Percentiles rank a stretch among this genome's conserved stretches.
Evolutionary conservation across 2,113 vertebrate species (phyloP).

Genomic region (Lanius collurio): DNA sequence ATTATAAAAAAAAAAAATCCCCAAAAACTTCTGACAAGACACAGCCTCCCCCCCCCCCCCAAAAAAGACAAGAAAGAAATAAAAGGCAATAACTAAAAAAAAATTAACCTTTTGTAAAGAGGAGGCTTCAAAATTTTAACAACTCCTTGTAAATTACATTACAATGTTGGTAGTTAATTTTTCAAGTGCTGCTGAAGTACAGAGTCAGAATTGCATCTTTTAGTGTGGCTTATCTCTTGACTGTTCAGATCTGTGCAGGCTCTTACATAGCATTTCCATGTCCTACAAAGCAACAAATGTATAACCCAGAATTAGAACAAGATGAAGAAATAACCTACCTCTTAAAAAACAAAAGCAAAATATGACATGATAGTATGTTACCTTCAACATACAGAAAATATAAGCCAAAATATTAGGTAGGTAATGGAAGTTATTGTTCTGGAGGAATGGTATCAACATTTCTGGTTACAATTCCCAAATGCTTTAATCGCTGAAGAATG

Average conservation of each 20-base stretch:
- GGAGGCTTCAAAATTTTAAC: neutral
- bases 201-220: neutral
- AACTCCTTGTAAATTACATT: neutral
- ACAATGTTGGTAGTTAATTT: neutral
- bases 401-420: neutral
- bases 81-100: neutral
- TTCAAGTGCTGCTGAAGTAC: neutral
- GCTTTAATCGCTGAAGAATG: neutral
- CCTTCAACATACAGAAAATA: neutral
- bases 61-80: neutral
- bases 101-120: neutral
- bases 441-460: neutral
- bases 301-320: neutral
- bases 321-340: neutral
- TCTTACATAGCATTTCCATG: neutral
- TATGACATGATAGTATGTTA: neutral
- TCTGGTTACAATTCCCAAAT: slow-evolving; percentile 9
- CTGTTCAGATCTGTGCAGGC: neutral
- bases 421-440: neutral
- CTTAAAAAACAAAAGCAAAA: neutral
- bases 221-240: neutral
- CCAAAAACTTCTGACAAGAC: neutral
- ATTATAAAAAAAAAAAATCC: neutral
- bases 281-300: neutral
- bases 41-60: fast-evolving